phyloP scores from a whole-genome alignment of 2,113 vertebrate genomes.

The Zingel zingel region DNA sequence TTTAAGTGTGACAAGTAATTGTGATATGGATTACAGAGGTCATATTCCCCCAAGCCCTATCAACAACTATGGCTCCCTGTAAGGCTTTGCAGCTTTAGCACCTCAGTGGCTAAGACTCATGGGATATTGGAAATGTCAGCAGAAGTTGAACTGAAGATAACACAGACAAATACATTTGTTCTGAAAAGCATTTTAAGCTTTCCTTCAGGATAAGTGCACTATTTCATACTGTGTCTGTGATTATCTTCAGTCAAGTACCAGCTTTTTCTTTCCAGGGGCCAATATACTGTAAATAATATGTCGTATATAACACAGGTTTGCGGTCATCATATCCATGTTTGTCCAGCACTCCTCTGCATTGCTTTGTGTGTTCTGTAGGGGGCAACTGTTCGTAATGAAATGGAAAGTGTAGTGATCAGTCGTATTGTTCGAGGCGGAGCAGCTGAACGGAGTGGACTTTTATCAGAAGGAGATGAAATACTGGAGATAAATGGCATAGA shows the following conservation, averaged over 20 bases:
- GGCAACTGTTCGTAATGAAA: slow-evolving; percentile 97
- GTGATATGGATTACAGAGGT: neutral
- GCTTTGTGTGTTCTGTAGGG: slow-evolving; percentile 83
- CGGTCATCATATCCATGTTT: neutral
- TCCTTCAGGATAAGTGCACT: neutral
- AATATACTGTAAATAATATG: neutral
- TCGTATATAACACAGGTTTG: neutral
- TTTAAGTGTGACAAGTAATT: no score
- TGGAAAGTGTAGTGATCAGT: slow-evolving; percentile 98
- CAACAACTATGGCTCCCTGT: neutral
- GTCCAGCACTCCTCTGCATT: neutral
- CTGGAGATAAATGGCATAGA: slow-evolving; percentile 96
- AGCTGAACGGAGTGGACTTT: slow-evolving; percentile 93
- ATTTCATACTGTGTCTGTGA: neutral
- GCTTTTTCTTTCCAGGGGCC: neutral
- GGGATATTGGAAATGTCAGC: neutral
- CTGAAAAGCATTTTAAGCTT: neutral
- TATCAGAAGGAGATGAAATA: slow-evolving; percentile 97
- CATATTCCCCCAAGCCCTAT: neutral
- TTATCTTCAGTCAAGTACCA: neutral
- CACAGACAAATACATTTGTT: neutral
- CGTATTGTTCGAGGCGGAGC: slow-evolving; percentile 97
- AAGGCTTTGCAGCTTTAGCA: neutral
- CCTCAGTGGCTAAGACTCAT: neutral
- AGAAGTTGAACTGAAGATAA: neutral